Conservation (phyloP, 2,888 invertebrate genomes). For the Mayetiola destructor region DNA sequence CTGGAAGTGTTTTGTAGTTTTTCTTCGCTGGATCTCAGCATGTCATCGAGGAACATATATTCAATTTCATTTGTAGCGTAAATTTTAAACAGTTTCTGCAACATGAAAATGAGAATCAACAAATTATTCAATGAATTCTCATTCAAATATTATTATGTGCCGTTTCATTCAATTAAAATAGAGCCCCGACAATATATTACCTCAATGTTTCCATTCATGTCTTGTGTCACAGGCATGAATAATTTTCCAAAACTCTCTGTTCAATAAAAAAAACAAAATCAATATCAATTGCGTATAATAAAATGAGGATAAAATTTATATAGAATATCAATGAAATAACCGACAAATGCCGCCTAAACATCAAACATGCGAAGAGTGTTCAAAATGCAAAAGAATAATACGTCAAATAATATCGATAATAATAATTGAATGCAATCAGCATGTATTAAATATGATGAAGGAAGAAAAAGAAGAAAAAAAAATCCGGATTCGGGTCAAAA, state of each 20-base stretch:
- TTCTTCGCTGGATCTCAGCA: conserved; percentile 47
- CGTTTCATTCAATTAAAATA: too few relatives aligned
- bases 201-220: conserved; percentile 63
- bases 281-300: too few relatives aligned
- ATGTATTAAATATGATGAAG: background rate
- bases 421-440: background rate
- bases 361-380: background rate
- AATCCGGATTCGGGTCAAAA: conserved; percentile 7
- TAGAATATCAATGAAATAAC: background rate
- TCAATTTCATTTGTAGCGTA: conserved; percentile 40
- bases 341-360: background rate
- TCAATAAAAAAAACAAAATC: conserved; percentile 23
- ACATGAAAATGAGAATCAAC: conserved; percentile 13
- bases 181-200: too few relatives aligned
- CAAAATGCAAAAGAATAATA: background rate
- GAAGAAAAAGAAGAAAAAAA: background rate
- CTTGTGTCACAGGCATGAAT: conserved; percentile 57
- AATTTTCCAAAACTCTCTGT: conserved; percentile 58
- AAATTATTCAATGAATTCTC: background rate
- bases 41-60: conserved; percentile 49
- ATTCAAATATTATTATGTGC: too few relatives aligned
- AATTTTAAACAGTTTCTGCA: conserved; percentile 46
- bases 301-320: too few relatives aligned
- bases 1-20: conserved; percentile 39
- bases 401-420: background rate